Evolutionary conservation across 2,113 vertebrate genomes (phyloP).

Genomic region (Chionodraco myersi): DNA sequence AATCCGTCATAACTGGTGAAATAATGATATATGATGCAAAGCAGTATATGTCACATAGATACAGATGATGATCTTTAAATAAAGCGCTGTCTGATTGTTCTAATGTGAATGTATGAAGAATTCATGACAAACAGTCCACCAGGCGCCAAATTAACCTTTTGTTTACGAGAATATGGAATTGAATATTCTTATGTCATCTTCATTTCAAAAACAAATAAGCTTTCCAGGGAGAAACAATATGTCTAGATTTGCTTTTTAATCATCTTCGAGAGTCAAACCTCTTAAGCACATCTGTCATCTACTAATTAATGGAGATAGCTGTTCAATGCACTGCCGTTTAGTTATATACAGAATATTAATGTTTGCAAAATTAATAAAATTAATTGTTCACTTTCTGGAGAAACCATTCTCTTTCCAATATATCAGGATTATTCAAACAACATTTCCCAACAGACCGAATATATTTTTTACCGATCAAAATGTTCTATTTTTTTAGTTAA

Average conservation of each 20-base stretch:
- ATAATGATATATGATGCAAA: neutral
- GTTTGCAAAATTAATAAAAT: conserved; percentile 22
- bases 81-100: conserved; percentile 1
- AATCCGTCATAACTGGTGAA: neutral
- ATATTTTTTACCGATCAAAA: neutral
- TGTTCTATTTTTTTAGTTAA: conserved; percentile 6
- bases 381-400: neutral
- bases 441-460: neutral
- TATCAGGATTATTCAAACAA: neutral
- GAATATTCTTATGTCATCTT: conserved; percentile 20
- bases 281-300: conserved; percentile 51
- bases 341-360: conserved; percentile 5
- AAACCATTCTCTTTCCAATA: neutral
- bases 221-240: conserved; percentile 25
- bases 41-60: conserved; percentile 6
- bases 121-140: conserved; percentile 13
- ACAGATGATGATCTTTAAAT: neutral
- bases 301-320: conserved; percentile 40
- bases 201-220: conserved; percentile 43
- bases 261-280: conserved; percentile 38
- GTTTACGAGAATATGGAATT: conserved; percentile 3
- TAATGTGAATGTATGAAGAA: neutral
- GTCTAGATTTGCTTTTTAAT: conserved; percentile 52
- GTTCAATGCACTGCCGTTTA: conserved; percentile 21
- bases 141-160: conserved; percentile 26